Conservation (phyloP, 2,888 invertebrate species). For the Xylocampa areola region DNA sequence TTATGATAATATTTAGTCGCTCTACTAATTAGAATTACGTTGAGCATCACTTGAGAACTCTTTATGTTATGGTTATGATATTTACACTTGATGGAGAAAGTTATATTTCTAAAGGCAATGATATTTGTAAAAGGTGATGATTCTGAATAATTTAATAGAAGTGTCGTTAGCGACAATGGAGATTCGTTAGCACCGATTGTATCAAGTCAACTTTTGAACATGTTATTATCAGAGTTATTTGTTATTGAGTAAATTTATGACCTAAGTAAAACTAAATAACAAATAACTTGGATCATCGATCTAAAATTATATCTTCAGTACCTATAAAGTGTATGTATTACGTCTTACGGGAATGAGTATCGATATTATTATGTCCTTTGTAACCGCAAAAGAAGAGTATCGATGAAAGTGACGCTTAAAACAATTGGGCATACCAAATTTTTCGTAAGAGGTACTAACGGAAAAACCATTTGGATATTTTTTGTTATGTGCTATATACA, state of each 20-base stretch:
- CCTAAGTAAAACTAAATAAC: conserved; percentile 21
- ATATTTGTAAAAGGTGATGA: conserved; percentile 33
- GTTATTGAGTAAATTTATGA: conserved; percentile 48
- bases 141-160: conserved; percentile 31
- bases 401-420: neutral
- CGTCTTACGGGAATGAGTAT: neutral
- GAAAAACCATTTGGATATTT: no score
- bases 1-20: conserved; percentile 73
- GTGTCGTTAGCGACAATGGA: conserved; percentile 42
- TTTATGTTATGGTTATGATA: conserved; percentile 30
- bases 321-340: no score
- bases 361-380: neutral
- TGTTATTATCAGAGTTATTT: no score
- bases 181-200: conserved; percentile 39
- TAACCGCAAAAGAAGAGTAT: neutral
- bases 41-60: conserved; percentile 35
- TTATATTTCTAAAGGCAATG: conserved; percentile 26
- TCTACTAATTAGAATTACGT: conserved; percentile 59
- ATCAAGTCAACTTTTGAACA: conserved; percentile 41
- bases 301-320: neutral
- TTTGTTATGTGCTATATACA: no score
- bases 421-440: no score
- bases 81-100: conserved; percentile 39
- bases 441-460: no score
- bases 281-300: conserved; percentile 30